Evolutionary conservation across 2,888 invertebrate species (phyloP).

Genomic region (Drosophila leonis): DNA sequence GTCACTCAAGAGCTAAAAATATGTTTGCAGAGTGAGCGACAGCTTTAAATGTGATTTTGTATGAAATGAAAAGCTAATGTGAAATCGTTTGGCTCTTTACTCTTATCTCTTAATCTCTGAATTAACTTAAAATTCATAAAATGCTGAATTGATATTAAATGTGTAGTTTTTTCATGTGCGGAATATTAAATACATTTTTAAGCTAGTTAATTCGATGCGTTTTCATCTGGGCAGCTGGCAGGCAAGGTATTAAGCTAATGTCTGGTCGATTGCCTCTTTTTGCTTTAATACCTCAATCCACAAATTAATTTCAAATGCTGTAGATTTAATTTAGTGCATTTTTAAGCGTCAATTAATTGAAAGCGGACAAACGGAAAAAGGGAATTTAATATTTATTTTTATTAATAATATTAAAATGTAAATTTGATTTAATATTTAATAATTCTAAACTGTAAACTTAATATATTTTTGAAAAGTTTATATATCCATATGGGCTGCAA

Average conservation of each 20-base stretch:
- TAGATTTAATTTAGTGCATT: background rate
- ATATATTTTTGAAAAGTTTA: too few species aligned
- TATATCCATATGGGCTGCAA: too few species aligned
- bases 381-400: too few species aligned
- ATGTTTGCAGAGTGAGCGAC: slow-evolving; percentile 29
- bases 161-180: background rate
- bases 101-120: background rate
- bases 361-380: background rate
- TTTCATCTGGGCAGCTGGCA: background rate
- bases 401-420: too few species aligned
- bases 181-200: background rate
- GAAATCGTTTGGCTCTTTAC: slow-evolving; percentile 1
- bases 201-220: background rate
- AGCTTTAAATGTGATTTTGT: slow-evolving; percentile 3
- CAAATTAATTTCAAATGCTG: background rate
- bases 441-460: background rate
- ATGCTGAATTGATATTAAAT: background rate
- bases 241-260: background rate
- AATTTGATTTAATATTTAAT: background rate
- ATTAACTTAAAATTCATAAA: background rate
- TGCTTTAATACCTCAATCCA: background rate
- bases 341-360: background rate
- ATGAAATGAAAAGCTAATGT: slow-evolving; percentile 5
- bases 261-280: background rate
- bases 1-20: slow-evolving; percentile 15